Evolutionary conservation across 2,888 invertebrate genomes (phyloP), one percentile per base, ranked within the genome.

Genomic region (Teinopalpus imperialis): DNA sequence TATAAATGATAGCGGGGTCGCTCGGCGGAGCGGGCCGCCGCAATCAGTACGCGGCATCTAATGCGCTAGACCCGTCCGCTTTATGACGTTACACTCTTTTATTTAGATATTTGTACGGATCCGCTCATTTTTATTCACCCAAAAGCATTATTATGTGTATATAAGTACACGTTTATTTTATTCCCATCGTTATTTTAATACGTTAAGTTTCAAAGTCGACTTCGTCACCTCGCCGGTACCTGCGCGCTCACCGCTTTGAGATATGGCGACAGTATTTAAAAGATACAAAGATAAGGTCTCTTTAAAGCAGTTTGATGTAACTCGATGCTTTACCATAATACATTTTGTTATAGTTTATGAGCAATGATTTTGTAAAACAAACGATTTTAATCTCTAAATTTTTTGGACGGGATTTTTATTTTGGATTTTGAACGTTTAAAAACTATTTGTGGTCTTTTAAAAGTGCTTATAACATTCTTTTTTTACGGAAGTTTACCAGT

Each of bases 81-180:
- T 80, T 79, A 81, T 81, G 76, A 80, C 69, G 64, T 64, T 68
- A 66, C 61, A 76, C 75, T 83, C 75, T 76, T 85, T 85, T 86
- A 85, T 85, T 85, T 79, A 81, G 76, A 81, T 81, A 83, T 87
- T 79, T 80, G 74, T 76, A 78, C 69, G 68, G 74, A 74, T 73
- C 74, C 77, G 69, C 74, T 81, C 82, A 81, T 85, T 85, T 85
- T 83, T 80, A 81, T 83, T 79, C 76, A 75, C 68, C 71, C 65
- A 62, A 77, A 79, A 74, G 73, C 79, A 77, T 81, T 82, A 83
- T 82, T 81, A 86, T 79, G 77, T 78, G 77, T 82, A 85, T 80
- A 81, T 81, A 83, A 80, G 71, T 79, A 78, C 72, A 69, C 66
- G 72, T 81, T 83, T 82, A 81, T 82, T 81, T 85, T 78, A 81